Evolutionary conservation across 1,140 invertebrate species (phyloP), one percentile per base, ranked within the genome.

Genomic region (Drosophila pectinifera): DNA sequence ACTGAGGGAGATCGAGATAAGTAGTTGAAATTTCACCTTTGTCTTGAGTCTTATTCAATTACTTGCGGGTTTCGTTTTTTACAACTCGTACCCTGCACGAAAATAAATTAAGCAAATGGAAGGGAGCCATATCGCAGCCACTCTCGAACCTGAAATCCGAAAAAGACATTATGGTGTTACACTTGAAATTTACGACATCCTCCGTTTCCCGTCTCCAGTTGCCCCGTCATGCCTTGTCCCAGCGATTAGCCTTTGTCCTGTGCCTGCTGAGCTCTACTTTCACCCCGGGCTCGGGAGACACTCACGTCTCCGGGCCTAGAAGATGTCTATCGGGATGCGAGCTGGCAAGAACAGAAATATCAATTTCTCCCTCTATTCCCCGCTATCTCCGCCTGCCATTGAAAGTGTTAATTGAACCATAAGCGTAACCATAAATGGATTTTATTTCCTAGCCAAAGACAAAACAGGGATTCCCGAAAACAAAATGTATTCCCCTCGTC

Each of bases 361-460:
- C 74, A 78, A 78, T 78, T 78, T 67, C 61, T 49, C 39, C 57
- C 65, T 46, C 48, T 46, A 31, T 31, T 14, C 57, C 36, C 54
- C 20, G 53, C 69, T 61, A 20, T 48, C 18, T 70, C 49, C 78
- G 45, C 31, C 49, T 51, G 64, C 59, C 75, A 82, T 84, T 88
- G 74, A 86, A 90, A 79, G 85, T 91, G 85, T 86, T 90, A 90
- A 90, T 90, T 90, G 85, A 90, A 90, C 85, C 85, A 90, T 90
- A 90, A 90, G 85, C 85, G 85, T 90, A 90, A 90, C 85, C 85
- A 90, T 90, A 90, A 90, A 90, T 91, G 85, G 78, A 90, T 90
- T 91, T 90, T 69, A 89, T 84, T 90, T 89, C 77, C 85, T 72
- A 73, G 84, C 58, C 41, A 59, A 64, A 82, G 57, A 73, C 74